These are phyloP conservation scores for Pituophis catenifer DNA, from an alignment of 2,113 vertebrate genomes.

Conservation along the genomic window DNA sequence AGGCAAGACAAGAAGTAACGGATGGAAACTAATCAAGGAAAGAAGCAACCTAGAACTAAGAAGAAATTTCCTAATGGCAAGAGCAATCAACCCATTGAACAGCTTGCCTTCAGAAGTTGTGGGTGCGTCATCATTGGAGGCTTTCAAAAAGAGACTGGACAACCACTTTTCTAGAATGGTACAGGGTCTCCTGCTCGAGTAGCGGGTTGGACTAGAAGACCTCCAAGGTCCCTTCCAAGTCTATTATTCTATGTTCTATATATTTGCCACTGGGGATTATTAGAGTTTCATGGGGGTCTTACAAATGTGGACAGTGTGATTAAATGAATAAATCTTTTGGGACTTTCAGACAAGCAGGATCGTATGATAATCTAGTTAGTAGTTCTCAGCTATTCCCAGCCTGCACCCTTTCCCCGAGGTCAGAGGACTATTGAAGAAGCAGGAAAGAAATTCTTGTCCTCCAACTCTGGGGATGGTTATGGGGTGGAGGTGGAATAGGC, in stretches of 20 bases:
- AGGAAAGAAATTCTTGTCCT: neutral
- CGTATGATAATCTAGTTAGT: neutral
- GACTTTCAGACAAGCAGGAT: neutral
- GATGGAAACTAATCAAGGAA: neutral
- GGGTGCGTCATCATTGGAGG: neutral
- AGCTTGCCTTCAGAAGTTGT: neutral
- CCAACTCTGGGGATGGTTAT: neutral
- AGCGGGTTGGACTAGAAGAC: neutral
- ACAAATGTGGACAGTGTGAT: neutral
- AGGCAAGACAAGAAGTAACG: neutral
- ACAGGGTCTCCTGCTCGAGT: neutral
- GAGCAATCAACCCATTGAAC: neutral
- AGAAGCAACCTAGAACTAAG: neutral
- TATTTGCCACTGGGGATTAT: neutral
- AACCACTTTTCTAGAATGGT: neutral
- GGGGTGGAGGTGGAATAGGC: neutral
- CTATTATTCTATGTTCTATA: neutral
- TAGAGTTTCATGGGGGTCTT: neutral
- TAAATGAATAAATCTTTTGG: neutral
- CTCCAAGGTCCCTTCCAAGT: neutral
- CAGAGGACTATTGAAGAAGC: neutral
- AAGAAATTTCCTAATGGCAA: neutral
- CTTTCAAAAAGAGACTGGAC: neutral
- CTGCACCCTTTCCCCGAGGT: neutral
- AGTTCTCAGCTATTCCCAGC: neutral